Evolutionary conservation across 2,797 vertebrate species (phyloP).

Genomic region (Gadopsis bispinosus): DNA sequence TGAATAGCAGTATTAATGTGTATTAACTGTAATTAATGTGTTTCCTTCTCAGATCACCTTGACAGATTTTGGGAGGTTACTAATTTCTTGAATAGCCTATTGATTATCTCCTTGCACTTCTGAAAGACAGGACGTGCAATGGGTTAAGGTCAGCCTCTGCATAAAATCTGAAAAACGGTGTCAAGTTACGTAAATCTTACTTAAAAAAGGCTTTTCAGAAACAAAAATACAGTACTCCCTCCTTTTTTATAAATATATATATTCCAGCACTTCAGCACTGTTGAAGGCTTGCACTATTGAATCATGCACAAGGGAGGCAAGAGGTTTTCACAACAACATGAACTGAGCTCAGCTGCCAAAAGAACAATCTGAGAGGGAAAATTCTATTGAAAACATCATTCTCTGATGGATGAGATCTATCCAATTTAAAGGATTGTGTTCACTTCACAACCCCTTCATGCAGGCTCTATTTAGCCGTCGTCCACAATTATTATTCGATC

Average conservation of each 20-base stretch:
- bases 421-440: slow-evolving; percentile 64
- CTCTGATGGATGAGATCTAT: slow-evolving; percentile 68
- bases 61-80: slow-evolving; percentile 55
- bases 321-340: slow-evolving; percentile 20
- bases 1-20: slow-evolving; percentile 15
- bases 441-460: slow-evolving; percentile 61
- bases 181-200: slow-evolving; percentile 6
- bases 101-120: slow-evolving; percentile 45
- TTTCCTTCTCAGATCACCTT: slow-evolving; percentile 57
- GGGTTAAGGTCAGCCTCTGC: slow-evolving; percentile 33
- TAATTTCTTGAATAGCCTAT: slow-evolving; percentile 58
- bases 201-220: neutral
- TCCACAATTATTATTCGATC: slow-evolving; percentile 78
- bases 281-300: slow-evolving; percentile 9
- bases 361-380: slow-evolving; percentile 42
- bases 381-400: slow-evolving; percentile 41
- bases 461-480: slow-evolving; percentile 68
- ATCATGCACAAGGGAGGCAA: slow-evolving; percentile 8
- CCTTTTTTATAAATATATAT: neutral
- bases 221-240: neutral
- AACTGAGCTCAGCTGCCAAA: slow-evolving; percentile 25
- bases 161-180: slow-evolving; percentile 23
- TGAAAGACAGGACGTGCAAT: slow-evolving; percentile 18
- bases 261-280: slow-evolving; percentile 7
- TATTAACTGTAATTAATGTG: slow-evolving; percentile 41